A percentile compares a stretch with the other conserved stretches of the same genome.
Conservation (phyloP, 2,113 vertebrate genomes). For the Erpornis zantholeuca region DNA sequence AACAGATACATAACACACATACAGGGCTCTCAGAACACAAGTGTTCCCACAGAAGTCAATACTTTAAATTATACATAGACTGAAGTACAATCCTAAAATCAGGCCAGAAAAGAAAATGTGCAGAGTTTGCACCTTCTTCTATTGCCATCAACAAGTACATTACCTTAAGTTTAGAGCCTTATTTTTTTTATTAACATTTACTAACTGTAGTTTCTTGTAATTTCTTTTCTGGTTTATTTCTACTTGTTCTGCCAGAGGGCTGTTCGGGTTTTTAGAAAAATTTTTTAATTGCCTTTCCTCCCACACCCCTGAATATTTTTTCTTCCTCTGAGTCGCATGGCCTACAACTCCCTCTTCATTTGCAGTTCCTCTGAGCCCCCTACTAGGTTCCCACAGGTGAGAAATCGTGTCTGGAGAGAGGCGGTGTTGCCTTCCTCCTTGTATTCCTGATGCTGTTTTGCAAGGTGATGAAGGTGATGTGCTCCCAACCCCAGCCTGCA, state of each 20-base stretch:
- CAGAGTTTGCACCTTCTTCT: neutral
- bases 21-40: neutral
- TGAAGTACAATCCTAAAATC: neutral
- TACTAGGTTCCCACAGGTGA: neutral
- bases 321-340: neutral
- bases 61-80: neutral
- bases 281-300: neutral
- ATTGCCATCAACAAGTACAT: neutral
- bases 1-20: neutral
- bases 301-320: neutral
- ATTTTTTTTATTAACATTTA: neutral
- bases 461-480: conserved; percentile 68
- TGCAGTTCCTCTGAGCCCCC: neutral
- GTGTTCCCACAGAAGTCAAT: neutral
- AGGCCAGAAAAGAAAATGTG: neutral
- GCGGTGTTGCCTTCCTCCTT: neutral
- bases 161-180: neutral
- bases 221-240: neutral
- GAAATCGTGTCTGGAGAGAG: neutral
- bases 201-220: neutral
- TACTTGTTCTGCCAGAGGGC: neutral
- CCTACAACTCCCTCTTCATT: neutral
- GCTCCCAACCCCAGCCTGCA: conserved; percentile 50
- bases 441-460: neutral
- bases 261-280: neutral